A percentile compares a stretch with the other conserved stretches of the same genome.
Evolutionary conservation across 1,140 invertebrate genomes (phyloP).

Genomic region (Drosophila tani): DNA sequence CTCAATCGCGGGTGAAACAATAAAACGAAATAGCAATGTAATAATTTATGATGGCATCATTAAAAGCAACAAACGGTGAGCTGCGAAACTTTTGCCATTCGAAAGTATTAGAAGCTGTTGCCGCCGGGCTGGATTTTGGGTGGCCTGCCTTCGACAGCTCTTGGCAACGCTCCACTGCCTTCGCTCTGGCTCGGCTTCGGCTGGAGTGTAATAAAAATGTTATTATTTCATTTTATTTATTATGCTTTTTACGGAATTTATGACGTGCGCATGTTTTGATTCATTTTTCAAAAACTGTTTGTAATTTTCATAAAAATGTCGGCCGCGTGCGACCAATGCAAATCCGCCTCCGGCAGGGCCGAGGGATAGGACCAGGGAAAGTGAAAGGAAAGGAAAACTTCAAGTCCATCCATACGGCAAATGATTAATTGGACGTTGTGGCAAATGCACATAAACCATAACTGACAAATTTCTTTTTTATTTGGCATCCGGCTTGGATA

Average conservation of each 20-base stretch:
- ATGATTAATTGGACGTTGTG: slow-evolving; percentile 54
- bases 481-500: slow-evolving; percentile 76
- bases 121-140: slow-evolving; percentile 17
- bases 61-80: slow-evolving; percentile 60
- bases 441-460: slow-evolving; percentile 68
- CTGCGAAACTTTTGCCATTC: slow-evolving; percentile 69
- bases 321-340: slow-evolving; percentile 39
- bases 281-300: slow-evolving; percentile 70
- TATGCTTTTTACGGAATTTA: slow-evolving; percentile 80
- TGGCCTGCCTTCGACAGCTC: slow-evolving; percentile 13
- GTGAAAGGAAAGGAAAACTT: slow-evolving; percentile 5
- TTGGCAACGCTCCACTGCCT: slow-evolving; percentile 18
- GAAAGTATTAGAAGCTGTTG: slow-evolving; percentile 71
- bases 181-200: neutral
- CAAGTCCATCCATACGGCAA: slow-evolving; percentile 22
- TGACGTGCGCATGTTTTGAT: slow-evolving; percentile 80
- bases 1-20: slow-evolving; percentile 84
- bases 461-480: slow-evolving; percentile 84
- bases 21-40: slow-evolving; percentile 83
- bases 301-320: slow-evolving; percentile 52
- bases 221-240: slow-evolving; percentile 84
- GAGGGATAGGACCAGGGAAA: slow-evolving; percentile 4
- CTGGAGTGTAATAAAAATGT: slow-evolving; percentile 78
- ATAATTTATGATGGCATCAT: slow-evolving; percentile 84
- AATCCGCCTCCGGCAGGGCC: slow-evolving; percentile 18